phyloP scores from a whole-genome alignment of 2,888 invertebrate genomes.

The Synanthedon myopaeformis region DNA sequence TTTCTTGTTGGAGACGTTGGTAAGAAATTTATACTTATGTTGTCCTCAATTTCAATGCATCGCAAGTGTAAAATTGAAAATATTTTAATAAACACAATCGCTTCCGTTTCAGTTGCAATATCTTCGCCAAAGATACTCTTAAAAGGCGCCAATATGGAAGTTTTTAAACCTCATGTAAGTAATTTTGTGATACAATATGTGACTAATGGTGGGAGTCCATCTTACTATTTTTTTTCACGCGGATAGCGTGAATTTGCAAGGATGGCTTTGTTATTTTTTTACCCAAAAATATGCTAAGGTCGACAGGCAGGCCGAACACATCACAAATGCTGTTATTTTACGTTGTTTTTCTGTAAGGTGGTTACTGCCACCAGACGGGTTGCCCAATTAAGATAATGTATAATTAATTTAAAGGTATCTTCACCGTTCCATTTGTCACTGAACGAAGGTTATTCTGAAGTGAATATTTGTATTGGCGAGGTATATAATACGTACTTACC shows the following conservation, averaged over 20 bases:
- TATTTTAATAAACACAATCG: background rate
- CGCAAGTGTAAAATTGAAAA: background rate
- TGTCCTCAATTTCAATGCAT: background rate
- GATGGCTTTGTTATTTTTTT: too few relatives aligned
- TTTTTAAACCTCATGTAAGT: constrained; percentile 72
- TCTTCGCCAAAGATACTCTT: constrained; percentile 73
- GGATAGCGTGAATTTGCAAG: too few relatives aligned
- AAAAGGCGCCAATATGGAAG: constrained; percentile 70
- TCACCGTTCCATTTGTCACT: constrained; percentile 75
- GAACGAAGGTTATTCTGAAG: constrained; percentile 74
- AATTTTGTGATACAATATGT: background rate
- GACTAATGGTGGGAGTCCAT: too few relatives aligned
- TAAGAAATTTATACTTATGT: constrained; percentile 28
- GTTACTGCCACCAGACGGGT: too few relatives aligned
- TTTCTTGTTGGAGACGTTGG: constrained; percentile 79
- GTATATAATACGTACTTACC: constrained; percentile 53
- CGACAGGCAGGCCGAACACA: background rate
- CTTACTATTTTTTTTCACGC: background rate
- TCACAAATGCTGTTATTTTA: too few relatives aligned
- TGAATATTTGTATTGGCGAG: constrained; percentile 70
- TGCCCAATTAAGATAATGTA: background rate
- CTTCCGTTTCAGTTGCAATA: constrained; percentile 72
- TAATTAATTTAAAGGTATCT: constrained; percentile 49
- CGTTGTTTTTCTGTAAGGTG: too few relatives aligned
- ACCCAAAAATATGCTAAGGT: background rate